Evolutionary conservation across 2,797 vertebrate genomes (phyloP).

Genomic region (Varecia variegata): DNA sequence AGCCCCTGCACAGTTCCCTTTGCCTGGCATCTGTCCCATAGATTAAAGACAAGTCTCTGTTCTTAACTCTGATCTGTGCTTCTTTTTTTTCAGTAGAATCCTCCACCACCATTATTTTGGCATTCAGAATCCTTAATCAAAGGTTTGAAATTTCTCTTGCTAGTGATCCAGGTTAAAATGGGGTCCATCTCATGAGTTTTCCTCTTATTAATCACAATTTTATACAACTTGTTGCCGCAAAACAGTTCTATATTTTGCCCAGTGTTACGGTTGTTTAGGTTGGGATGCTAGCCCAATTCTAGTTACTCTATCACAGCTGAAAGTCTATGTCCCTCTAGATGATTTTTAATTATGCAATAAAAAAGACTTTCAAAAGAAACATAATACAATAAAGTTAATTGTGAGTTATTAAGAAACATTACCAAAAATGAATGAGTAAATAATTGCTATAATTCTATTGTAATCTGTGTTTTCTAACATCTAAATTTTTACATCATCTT

Average conservation of each 20-base stretch:
- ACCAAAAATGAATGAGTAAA: neutral
- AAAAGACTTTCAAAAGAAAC: neutral
- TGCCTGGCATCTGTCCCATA: neutral
- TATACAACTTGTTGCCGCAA: neutral
- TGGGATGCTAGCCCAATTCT: neutral
- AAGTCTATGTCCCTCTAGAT: neutral
- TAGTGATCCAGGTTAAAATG: neutral
- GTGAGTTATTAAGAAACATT: neutral
- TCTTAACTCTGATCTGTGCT: neutral
- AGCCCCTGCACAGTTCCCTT: neutral
- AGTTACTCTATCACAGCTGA: neutral
- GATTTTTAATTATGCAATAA: neutral
- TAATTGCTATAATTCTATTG: neutral
- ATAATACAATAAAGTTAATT: neutral
- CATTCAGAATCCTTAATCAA: neutral
- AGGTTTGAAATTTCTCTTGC: neutral
- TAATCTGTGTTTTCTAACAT: neutral
- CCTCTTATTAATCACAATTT: neutral
- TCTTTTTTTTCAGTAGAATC: neutral
- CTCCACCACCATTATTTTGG: neutral
- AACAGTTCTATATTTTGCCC: neutral
- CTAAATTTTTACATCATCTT: neutral
- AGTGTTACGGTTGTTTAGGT: neutral
- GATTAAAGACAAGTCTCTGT: neutral
- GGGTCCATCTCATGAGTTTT: neutral